Base-by-base conservation (phyloP, 2,113 vertebrate species). In the Neolamprologus ventralis region DNA sequence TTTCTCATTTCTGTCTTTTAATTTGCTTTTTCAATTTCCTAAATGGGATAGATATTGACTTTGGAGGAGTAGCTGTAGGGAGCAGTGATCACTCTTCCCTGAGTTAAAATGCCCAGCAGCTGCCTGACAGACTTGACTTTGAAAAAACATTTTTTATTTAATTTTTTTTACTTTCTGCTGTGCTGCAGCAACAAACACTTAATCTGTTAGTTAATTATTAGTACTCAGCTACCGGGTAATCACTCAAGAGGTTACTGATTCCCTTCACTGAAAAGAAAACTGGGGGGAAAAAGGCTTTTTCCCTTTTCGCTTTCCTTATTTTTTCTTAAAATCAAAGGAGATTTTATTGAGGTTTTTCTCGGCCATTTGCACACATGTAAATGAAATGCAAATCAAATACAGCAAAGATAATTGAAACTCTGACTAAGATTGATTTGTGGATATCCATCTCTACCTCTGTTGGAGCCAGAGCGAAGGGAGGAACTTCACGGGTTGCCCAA, bases 21-120 rank as follows among this genome's bases (percentile, higher is more conserved):
- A 92, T 94, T 92, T 92, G 57, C 80, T 90, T 93, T 89, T 94
- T 92, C 89, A 90, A 91, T 94, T 91, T 89, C 90, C 78, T 75
- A 92, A 93, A 94, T 92, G 84, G 78, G 91, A 91, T 81, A 49
- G 85, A 89, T 94, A 93, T 94, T 87, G 92, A 91, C 87, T 94
- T 33, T 54, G 21, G 47, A 79, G 73, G 60, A 84, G 83, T 35
- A 75, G 80, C 80, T 85, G 42, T 17, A 79, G 81, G 53, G 85
- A 88, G 80, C 7, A 47, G 80, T n/a, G 87, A 91, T 93, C 80
- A 54, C 37, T 91, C 86, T 73, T 89, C 37, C 21, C 51, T 17
- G 60, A 90, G 85, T 87, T 78, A 47, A 90, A 81, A 88, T 82
- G 37, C 68, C 85, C 79, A 31, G 83, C 89, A 92, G 84, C 85